Evolutionary conservation across 2,888 invertebrate species (phyloP), one percentile per base, ranked within the genome.

Genomic region (Chelonus formosanus): DNA sequence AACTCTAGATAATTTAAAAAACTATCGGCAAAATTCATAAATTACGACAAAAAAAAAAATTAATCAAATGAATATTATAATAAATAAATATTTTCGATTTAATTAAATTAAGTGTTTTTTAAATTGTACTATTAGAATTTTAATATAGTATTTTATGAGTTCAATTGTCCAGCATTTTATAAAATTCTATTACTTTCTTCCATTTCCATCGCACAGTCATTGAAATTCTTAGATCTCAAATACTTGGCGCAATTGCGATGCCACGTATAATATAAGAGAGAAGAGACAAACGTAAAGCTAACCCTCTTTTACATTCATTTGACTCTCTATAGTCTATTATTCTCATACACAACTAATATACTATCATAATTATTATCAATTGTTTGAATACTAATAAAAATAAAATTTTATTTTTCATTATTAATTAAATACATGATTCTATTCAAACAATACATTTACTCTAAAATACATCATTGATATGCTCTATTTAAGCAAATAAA

Each of bases 211-310:
- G 81, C 77, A 73, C 78, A 75, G 78, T 80, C 81, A 84, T 84
- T 84, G 83, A 78, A 83, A 84, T 84, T 84, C 84, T 83, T 82
- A 82, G 83, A 83, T 84, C 82, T 83, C 81, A 82, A 84, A 82
- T 80, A 81, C 80, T 78, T 76, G 75, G 80, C 74, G 32, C 43
- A 7, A 44, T 56, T 56, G 40, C 40, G 40, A 40, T 40, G 40
- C 5, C 40, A 40, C 40, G 40, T 40, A 40, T 4, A 6, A 40
- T 40, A 40, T 40, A 40, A 40, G 40, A 40, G 20, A 20, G 32
- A 52, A 52, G 5, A 52, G 32, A 32, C 35, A 4, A 32, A 5
- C 35, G 5, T 34, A 53, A n/a, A 53, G n/a, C 3, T 35, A 53
- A 34, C 32, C 35, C 7, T 35, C 3, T 32, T 8, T 55, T 52